A percentile compares a stretch with the other conserved stretches of the same genome.
These are phyloP conservation scores for Drosophila bunnanda DNA, from an alignment of 2,888 invertebrate species.

Conservation along the genomic window DNA sequence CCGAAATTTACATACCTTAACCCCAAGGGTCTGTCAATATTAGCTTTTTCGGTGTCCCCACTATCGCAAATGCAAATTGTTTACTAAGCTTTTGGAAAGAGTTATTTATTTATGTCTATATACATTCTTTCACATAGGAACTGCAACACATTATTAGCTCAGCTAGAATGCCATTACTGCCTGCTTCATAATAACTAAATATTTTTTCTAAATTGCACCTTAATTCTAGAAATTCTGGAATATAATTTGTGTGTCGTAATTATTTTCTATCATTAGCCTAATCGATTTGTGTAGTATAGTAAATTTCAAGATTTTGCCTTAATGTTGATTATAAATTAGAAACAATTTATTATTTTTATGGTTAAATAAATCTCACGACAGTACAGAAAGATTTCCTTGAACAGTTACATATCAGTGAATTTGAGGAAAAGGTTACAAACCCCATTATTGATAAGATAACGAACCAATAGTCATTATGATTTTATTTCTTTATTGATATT, in stretches of 20 bases:
- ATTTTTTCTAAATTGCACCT: neutral
- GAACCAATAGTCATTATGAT: neutral
- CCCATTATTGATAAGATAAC: constrained; percentile 17
- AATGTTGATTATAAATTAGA: neutral
- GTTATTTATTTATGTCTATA: neutral
- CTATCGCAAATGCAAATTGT: constrained; percentile 18
- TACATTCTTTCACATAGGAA: constrained; percentile 6
- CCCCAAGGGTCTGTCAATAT: constrained; percentile 17
- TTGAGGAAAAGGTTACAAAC: constrained; percentile 7
- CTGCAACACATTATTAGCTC: neutral
- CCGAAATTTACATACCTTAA: constrained; percentile 21
- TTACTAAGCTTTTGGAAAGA: neutral
- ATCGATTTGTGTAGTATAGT: neutral
- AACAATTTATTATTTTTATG: constrained; percentile 5
- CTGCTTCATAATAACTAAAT: neutral
- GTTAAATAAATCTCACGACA: constrained; percentile 12
- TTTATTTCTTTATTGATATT: neutral
- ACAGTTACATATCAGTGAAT: neutral
- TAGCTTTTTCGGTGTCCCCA: constrained; percentile 3
- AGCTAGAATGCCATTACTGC: neutral
- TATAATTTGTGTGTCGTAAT: constrained; percentile 8
- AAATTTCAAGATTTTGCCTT: neutral
- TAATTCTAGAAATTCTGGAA: neutral
- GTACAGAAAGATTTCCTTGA: neutral
- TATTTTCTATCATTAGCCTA: constrained; percentile 5